Conservation (phyloP, 1,140 invertebrate genomes). For the Zeugodacus cucurbitae region DNA sequence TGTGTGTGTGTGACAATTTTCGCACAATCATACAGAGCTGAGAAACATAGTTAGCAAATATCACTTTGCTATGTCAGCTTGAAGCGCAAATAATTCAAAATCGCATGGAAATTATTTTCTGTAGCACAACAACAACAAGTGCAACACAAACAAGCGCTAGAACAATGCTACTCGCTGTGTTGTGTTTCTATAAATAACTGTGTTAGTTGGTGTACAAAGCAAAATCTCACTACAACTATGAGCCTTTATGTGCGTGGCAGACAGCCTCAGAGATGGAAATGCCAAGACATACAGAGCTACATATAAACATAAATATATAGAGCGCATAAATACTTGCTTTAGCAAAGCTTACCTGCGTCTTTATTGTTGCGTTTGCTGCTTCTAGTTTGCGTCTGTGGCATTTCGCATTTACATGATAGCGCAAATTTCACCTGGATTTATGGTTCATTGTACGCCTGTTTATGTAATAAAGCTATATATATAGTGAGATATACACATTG, state of each 20-base stretch:
- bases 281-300: neutral
- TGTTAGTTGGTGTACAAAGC: too few relatives aligned
- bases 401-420: neutral
- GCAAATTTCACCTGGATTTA: neutral
- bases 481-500: neutral
- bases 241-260: neutral
- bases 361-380: neutral
- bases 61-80: neutral
- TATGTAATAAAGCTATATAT: neutral
- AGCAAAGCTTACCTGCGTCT: too few relatives aligned
- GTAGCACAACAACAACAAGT: neutral
- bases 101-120: neutral
- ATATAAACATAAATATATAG: neutral
- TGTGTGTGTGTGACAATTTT: neutral
- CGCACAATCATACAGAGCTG: neutral
- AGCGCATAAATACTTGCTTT: neutral
- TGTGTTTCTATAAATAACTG: too few relatives aligned
- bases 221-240: too few relatives aligned
- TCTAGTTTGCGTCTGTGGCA: neutral
- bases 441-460: neutral
- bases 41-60: slow-evolving; percentile 1
- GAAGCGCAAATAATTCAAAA: neutral
- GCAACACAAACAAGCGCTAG: neutral
- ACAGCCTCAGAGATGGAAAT: neutral
- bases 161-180: too few relatives aligned